phyloP scores from a whole-genome alignment of 1,140 invertebrate species.

The Drosophila mayri region DNA sequence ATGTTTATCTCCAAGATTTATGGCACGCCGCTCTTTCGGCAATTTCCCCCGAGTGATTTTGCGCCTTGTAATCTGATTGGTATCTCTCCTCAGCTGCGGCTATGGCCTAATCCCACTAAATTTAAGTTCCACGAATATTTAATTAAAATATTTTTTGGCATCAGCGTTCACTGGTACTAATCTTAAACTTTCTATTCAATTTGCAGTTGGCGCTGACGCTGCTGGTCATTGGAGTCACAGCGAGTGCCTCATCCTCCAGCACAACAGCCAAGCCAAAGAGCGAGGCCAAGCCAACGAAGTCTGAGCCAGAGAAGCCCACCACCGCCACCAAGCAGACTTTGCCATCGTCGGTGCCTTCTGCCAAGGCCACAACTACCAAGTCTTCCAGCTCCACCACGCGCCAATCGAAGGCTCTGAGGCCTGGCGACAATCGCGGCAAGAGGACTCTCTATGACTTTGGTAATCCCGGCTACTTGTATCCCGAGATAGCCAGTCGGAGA shows the following conservation, averaged over 20 bases:
- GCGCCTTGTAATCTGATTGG: constrained; percentile 22
- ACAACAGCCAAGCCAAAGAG: constrained; percentile 48
- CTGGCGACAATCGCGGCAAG: constrained; percentile 78
- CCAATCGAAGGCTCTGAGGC: constrained; percentile 65
- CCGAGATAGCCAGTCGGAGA: constrained; percentile 70
- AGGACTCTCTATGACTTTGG: constrained; percentile 80
- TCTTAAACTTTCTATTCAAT: constrained; percentile 42
- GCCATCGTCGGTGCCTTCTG: constrained; percentile 22
- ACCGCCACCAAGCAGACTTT: constrained; percentile 40
- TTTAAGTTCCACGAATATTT: constrained; percentile 31
- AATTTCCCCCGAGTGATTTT: constrained; percentile 26
- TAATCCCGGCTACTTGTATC: constrained; percentile 73
- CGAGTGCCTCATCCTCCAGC: constrained; percentile 12
- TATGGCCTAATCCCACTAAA: constrained; percentile 22
- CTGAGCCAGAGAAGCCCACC: constrained; percentile 30
- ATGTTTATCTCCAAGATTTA: constrained; percentile 42
- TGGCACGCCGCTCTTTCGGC: background rate
- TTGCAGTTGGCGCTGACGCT: constrained; percentile 68
- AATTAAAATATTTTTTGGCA: constrained; percentile 45
- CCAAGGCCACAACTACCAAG: constrained; percentile 8
- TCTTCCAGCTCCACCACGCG: constrained; percentile 24
- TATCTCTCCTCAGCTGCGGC: constrained; percentile 15
- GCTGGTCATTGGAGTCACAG: constrained; percentile 49
- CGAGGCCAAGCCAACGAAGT: constrained; percentile 40
- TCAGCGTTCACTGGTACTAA: constrained; percentile 21